Evolutionary conservation across 2,113 vertebrate species (phyloP), one percentile per base, ranked within the genome.

Genomic region (Pungitius pungitius): DNA sequence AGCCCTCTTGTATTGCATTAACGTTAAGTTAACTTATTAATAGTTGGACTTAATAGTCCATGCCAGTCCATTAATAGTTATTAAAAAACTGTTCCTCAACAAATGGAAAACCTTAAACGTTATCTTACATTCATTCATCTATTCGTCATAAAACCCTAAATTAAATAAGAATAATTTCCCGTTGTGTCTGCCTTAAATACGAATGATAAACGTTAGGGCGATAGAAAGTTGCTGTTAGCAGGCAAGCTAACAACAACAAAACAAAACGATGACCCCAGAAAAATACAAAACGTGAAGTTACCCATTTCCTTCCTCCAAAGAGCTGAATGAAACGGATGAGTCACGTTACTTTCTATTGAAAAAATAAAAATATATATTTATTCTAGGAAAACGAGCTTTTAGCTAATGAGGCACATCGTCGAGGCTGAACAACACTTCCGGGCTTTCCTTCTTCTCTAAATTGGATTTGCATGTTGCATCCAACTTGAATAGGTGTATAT

Each of bases 291-390:
- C 3, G 1, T 35, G 4, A 35, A 35, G 6, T 85, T 85, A 87
- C 87, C 85, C 87, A 89, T 87, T 69, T 76, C 51, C 42, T 60
- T 76, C 74, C 51, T 24, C 52, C 11, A 52, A 62, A 63, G 68
- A 69, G 17, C 15, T 54, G 8, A 9, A 1, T 30, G 14, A 20
- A 11, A 68, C 39, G 1, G 17, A 66, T 2, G 4, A 57, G 17
- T 1, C 11, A 30, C 30, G 30, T 30, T 30, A 30, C 8, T 39
- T 69, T 26, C 22, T 22, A 1, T 10, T 18, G 42, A 11, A 59
- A 13, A 20, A 4, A 40, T 2, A 3, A 9, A 67, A 42, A 52
- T 4, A 2, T 1, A 13, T 40, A 9, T 14, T n/a, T n/a, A n/a
- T n/a, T n/a, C n/a, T 47, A n/a, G 24, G 5, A 22, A 40, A 57